phyloP scores from a whole-genome alignment of 2,797 vertebrate species.

The Pseudocheirus occidentalis region DNA sequence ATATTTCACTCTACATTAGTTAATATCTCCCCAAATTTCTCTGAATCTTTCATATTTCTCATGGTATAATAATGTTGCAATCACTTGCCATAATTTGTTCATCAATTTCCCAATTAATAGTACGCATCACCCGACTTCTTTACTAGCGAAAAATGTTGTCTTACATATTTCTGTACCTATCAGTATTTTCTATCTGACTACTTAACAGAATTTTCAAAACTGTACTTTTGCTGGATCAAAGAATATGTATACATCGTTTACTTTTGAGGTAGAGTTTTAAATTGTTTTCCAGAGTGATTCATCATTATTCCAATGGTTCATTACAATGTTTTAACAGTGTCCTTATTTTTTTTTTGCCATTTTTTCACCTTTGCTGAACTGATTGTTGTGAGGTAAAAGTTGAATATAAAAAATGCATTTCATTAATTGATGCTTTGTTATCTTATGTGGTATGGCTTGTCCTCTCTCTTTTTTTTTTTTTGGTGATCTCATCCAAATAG shows the following conservation, averaged over 20 bases:
- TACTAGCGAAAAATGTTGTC: no score
- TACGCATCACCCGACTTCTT: no score
- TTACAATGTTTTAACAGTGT: neutral
- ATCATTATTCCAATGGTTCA: rapidly evolving
- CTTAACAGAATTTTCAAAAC: neutral
- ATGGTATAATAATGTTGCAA: neutral
- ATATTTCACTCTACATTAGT: neutral
- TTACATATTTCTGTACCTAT: neutral
- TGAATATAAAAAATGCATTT: neutral
- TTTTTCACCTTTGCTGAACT: no score
- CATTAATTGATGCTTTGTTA: no score
- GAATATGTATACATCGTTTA: neutral
- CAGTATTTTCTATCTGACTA: neutral
- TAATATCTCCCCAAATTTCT: neutral
- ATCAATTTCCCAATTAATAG: neutral
- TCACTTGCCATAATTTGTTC: neutral
- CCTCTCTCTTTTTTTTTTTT: neutral
- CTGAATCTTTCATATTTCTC: neutral
- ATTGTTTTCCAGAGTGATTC: neutral
- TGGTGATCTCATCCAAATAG: no score
- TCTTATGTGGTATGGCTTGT: no score
- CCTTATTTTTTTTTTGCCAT: no score
- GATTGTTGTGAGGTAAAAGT: no score
- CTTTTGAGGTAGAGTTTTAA: neutral
- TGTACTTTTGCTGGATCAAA: neutral